phyloP scores from a whole-genome alignment of 2,888 invertebrate species.

The Clostera curtula region DNA sequence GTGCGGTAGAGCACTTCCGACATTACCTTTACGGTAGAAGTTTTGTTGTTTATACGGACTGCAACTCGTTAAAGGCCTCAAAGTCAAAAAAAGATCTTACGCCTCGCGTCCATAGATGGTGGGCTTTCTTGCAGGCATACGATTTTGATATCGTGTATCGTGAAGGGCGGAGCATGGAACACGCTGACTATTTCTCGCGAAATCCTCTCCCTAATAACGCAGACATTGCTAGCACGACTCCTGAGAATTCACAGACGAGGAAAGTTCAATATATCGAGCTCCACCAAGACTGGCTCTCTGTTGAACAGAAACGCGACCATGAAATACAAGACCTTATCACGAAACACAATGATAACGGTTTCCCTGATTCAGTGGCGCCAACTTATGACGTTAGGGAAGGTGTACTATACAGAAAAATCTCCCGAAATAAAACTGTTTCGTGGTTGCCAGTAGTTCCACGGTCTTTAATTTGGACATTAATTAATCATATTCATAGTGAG shows the following conservation, averaged over 20 bases:
- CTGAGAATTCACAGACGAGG: background rate
- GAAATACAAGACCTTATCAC: slow-evolving; percentile 15
- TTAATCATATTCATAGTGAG: slow-evolving; percentile 18
- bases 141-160: slow-evolving; percentile 14
- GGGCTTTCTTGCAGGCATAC: slow-evolving; percentile 6
- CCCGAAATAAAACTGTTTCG: slow-evolving; percentile 7
- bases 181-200: slow-evolving; percentile 20
- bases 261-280: slow-evolving; percentile 13
- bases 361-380: slow-evolving; percentile 2
- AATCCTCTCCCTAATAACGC: slow-evolving; percentile 13
- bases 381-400: slow-evolving; percentile 21
- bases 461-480: slow-evolving; percentile 17
- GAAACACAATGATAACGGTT: slow-evolving; percentile 3
- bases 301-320: slow-evolving; percentile 21
- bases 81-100: slow-evolving; percentile 4
- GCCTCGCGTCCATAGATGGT: slow-evolving; percentile 5
- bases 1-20: slow-evolving; percentile 6
- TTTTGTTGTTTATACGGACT: slow-evolving; percentile 4
- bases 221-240: slow-evolving; percentile 4
- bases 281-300: slow-evolving; percentile 16
- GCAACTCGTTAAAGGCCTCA: slow-evolving; percentile 5
- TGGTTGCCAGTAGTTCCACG: slow-evolving; percentile 21
- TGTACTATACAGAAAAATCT: slow-evolving; percentile 18
- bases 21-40: slow-evolving; percentile 5
- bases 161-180: slow-evolving; percentile 17